Percentiles rank a stretch among this genome's conserved stretches.
These are phyloP conservation scores for Hypsibius dujardini DNA, from an alignment of 1,140 invertebrate species.

Conservation along the genomic window DNA sequence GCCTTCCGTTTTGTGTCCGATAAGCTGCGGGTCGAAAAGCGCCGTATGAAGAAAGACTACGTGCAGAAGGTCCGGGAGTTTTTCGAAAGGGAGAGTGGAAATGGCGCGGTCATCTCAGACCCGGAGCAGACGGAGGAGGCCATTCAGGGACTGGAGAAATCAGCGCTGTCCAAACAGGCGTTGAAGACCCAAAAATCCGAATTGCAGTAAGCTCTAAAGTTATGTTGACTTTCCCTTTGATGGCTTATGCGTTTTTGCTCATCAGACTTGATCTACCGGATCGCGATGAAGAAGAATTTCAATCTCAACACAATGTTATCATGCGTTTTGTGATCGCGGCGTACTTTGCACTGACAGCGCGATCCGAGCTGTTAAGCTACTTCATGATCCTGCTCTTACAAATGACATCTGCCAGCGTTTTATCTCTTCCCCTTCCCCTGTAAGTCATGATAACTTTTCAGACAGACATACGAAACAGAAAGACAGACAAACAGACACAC, in stretches of 20 bases:
- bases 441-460: too few species aligned
- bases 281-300: constrained; percentile 29
- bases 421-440: constrained; percentile 83
- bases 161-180: constrained; percentile 17
- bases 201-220: constrained; percentile 15
- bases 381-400: constrained; percentile 87
- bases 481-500: too few species aligned
- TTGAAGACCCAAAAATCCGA: constrained; percentile 16
- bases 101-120: constrained; percentile 17
- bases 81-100: constrained; percentile 20
- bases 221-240: neutral
- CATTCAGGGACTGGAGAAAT: constrained; percentile 12
- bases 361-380: constrained; percentile 86
- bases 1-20: constrained; percentile 81
- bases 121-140: constrained; percentile 12
- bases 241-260: neutral
- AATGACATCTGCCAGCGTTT: constrained; percentile 71
- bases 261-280: constrained; percentile 18
- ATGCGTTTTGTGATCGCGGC: constrained; percentile 43
- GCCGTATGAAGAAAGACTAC: constrained; percentile 47
- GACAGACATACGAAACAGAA: too few species aligned
- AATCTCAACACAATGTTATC: constrained; percentile 29
- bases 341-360: constrained; percentile 58
- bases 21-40: constrained; percentile 46
- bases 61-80: constrained; percentile 21